These are phyloP conservation scores for Cryptus viduatorius DNA, from an alignment of 2,888 invertebrate species.

Conservation along the genomic window DNA sequence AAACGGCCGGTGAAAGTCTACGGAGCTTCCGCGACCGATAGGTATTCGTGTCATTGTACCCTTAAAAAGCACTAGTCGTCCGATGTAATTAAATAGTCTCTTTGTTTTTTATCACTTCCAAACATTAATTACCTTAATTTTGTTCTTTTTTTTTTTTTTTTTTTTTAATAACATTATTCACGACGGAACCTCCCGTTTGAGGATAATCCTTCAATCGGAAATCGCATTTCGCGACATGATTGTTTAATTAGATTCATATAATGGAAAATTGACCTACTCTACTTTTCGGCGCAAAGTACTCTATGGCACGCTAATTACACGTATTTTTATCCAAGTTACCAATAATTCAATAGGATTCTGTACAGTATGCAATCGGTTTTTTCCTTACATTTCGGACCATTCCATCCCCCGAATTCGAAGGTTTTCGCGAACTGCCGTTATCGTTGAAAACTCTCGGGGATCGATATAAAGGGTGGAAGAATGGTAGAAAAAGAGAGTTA, in stretches of 20 bases:
- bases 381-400: background rate
- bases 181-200: background rate
- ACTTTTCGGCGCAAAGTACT: background rate
- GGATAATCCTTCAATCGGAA: slow-evolving; percentile 1
- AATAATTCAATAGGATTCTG: slow-evolving; percentile 13
- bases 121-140: slow-evolving; percentile 4
- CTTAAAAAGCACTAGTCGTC: slow-evolving; percentile 15
- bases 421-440: slow-evolving; percentile 39
- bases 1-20: slow-evolving; percentile 3
- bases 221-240: background rate
- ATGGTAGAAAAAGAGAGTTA: no score
- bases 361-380: background rate
- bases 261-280: slow-evolving; percentile 15
- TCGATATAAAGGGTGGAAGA: slow-evolving; percentile 40
- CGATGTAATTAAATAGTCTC: slow-evolving; percentile 7
- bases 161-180: background rate
- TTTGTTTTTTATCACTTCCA: background rate
- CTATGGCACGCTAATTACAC: slow-evolving; percentile 2
- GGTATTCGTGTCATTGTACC: slow-evolving; percentile 3
- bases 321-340: background rate
- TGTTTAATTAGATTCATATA: slow-evolving; percentile 6
- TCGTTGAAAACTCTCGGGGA: slow-evolving; percentile 48
- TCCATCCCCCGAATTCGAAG: background rate
- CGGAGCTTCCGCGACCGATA: background rate
- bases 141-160: background rate